Percentiles rank a stretch among this genome's conserved stretches.
Evolutionary conservation across 2,797 vertebrate genomes (phyloP).

Genomic region (Pangasius mekongensis): DNA sequence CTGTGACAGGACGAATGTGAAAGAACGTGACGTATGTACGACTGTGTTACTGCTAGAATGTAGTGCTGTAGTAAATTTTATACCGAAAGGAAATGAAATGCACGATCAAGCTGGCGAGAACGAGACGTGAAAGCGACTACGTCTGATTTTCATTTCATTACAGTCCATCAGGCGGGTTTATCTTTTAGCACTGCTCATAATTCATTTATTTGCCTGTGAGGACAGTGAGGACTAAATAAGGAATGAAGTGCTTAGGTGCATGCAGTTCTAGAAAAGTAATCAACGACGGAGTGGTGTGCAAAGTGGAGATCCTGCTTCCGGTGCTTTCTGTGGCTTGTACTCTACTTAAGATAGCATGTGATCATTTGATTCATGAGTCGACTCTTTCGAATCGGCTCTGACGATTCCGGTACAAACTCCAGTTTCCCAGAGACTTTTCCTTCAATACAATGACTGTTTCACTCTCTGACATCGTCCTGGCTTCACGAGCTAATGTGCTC

Average conservation of each 20-base stretch:
- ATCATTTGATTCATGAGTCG: slow-evolving; percentile 1
- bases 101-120: background rate
- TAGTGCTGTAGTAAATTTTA: background rate
- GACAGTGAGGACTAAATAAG: background rate
- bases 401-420: slow-evolving; percentile 3
- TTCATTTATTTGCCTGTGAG: background rate
- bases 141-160: background rate
- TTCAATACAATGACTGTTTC: slow-evolving; percentile 50
- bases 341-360: no score
- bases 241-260: background rate
- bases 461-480: slow-evolving; percentile 64
- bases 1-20: background rate
- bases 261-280: background rate
- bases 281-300: background rate
- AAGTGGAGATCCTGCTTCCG: background rate
- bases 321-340: background rate
- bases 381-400: slow-evolving; percentile 8
- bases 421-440: background rate
- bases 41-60: background rate
- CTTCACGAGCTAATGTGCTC: slow-evolving; percentile 25
- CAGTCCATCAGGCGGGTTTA: background rate
- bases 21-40: background rate
- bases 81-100: background rate
- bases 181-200: background rate
- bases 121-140: background rate